Percentiles rank a stretch among this genome's conserved stretches.
These are phyloP conservation scores for Pseudochromis fuscus DNA, from an alignment of 2,797 vertebrate genomes.

Conservation along the genomic window DNA sequence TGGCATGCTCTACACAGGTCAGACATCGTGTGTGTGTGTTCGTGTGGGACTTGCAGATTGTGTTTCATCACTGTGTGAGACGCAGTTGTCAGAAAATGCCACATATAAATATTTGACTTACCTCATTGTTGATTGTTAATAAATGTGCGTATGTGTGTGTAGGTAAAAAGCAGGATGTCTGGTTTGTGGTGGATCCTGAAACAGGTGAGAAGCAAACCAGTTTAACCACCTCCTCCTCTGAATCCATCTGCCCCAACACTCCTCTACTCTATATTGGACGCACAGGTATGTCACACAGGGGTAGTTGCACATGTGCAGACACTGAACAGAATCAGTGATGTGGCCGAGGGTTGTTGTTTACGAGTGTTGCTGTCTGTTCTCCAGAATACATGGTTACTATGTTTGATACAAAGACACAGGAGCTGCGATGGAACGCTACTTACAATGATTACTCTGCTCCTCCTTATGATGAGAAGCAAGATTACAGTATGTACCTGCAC, in stretches of 20 bases:
- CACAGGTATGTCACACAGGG: slow-evolving; percentile 84
- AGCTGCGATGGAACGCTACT: slow-evolving; percentile 94
- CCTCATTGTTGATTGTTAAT: background rate
- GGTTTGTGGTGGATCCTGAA: slow-evolving; percentile 96
- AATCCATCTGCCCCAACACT: slow-evolving; percentile 89
- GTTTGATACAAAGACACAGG: slow-evolving; percentile 93
- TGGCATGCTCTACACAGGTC: slow-evolving; percentile 95
- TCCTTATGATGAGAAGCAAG: slow-evolving; percentile 86
- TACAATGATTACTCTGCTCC: slow-evolving; percentile 94
- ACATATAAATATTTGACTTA: slow-evolving; percentile 1
- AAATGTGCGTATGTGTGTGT: background rate
- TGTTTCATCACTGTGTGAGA: background rate
- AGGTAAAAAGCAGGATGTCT: slow-evolving; percentile 97
- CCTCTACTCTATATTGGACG: slow-evolving; percentile 95
- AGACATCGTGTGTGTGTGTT: slow-evolving; percentile 15
- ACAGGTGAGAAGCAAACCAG: slow-evolving; percentile 95
- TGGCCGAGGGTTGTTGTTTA: background rate
- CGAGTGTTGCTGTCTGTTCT: slow-evolving; percentile 7
- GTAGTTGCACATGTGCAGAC: background rate
- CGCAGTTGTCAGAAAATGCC: slow-evolving; percentile 26
- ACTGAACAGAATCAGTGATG: too few species aligned
- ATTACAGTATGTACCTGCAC: slow-evolving; percentile 88
- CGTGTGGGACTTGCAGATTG: too few species aligned
- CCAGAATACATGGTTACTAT: slow-evolving; percentile 96
- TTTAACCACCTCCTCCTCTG: slow-evolving; percentile 90